Evolutionary conservation across 2,888 invertebrate species (phyloP).

Genomic region (Mamestra brassicae): DNA sequence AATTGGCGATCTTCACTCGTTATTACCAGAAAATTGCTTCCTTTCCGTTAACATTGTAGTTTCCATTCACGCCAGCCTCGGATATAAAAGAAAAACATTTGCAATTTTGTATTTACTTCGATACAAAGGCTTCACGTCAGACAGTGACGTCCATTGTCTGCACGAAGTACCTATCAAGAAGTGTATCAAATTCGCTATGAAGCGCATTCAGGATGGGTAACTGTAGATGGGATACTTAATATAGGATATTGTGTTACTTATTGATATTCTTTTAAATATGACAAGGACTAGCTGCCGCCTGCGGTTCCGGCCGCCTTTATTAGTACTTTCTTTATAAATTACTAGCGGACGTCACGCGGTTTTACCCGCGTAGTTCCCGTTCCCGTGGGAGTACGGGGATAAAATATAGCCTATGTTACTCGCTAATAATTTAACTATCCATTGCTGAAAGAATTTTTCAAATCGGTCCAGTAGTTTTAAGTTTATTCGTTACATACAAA

Average conservation of each 20-base stretch:
- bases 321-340: no score
- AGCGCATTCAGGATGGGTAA: slow-evolving; percentile 17
- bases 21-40: neutral
- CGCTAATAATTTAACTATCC: no score
- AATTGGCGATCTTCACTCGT: neutral
- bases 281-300: no score
- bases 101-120: slow-evolving; percentile 43
- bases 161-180: slow-evolving; percentile 6
- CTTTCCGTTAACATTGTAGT: neutral
- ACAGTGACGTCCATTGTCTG: slow-evolving; percentile 33
- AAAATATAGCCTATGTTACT: no score
- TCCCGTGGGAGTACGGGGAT: no score
- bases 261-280: slow-evolving; percentile 6
- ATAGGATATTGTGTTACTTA: slow-evolving; percentile 16
- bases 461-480: no score
- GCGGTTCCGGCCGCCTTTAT: no score
- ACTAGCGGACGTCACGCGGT: no score
- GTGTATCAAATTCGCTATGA: slow-evolving; percentile 43
- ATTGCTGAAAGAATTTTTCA: no score
- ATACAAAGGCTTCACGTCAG: slow-evolving; percentile 26
- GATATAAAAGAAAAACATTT: slow-evolving; percentile 29
- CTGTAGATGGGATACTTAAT: neutral
- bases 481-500: no score
- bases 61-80: neutral
- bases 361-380: no score